Conservation (phyloP, 2,113 vertebrate genomes). For the Oenanthe melanoleuca region DNA sequence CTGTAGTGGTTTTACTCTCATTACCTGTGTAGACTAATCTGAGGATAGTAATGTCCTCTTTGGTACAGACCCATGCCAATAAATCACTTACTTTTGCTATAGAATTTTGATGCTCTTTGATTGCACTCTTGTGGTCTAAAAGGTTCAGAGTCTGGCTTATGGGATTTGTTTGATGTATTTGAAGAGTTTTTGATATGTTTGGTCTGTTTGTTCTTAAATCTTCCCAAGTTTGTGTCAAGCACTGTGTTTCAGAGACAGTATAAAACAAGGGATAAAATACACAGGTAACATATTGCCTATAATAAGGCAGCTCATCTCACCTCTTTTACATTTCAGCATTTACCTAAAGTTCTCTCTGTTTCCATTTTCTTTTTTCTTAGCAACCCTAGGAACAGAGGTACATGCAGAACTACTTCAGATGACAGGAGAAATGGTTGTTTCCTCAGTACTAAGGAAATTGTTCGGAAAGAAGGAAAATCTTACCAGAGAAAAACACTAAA, state of each 20-base stretch:
- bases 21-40: conserved; percentile 39
- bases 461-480: not conserved
- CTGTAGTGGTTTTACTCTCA: conserved; percentile 14
- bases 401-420: not conserved
- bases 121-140: conserved; percentile 24
- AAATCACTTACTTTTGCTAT: conserved; percentile 37
- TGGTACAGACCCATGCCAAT: not conserved
- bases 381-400: not conserved
- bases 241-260: not conserved
- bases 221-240: not conserved
- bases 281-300: not conserved
- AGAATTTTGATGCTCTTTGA: conserved; percentile 50
- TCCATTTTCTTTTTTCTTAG: not conserved
- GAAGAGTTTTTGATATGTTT: conserved; percentile 29
- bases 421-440: not conserved
- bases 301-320: not conserved
- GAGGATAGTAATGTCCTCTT: not conserved
- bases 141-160: not conserved
- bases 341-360: not conserved
- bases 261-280: not conserved
- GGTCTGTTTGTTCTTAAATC: conserved; percentile 28
- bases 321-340: not conserved
- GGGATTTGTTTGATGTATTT: conserved; percentile 35
- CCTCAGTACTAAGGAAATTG: not conserved
- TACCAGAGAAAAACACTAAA: not conserved